A percentile compares a stretch with the other conserved stretches of the same genome.
Conservation (phyloP, 2,888 invertebrate species). For the Lottia gigantea region DNA sequence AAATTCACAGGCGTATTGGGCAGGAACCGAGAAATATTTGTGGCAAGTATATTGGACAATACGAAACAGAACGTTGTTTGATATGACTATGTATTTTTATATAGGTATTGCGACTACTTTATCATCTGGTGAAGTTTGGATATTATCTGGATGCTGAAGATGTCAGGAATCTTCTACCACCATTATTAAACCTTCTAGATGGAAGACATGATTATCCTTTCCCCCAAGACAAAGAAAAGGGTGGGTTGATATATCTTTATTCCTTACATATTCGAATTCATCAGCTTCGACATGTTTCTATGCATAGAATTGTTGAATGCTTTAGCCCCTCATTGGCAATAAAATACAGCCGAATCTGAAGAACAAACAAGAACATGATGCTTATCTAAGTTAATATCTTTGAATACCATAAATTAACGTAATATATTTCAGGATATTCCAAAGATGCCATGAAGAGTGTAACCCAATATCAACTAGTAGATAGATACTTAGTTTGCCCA, state of each 20-base stretch:
- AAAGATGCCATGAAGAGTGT: constrained; percentile 62
- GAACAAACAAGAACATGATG: too few relatives aligned
- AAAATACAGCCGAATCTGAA: too few relatives aligned
- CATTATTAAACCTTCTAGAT: constrained; percentile 64
- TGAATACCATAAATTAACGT: too few relatives aligned
- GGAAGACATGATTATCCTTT: constrained; percentile 66
- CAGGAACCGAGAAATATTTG: too few relatives aligned
- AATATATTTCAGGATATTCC: constrained; percentile 60
- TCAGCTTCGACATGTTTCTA: too few relatives aligned
- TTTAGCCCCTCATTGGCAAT: too few relatives aligned
- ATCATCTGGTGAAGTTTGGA: constrained; percentile 66
- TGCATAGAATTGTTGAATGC: too few relatives aligned
- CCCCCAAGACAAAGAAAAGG: constrained; percentile 57
- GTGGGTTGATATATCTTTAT: constrained; percentile 25
- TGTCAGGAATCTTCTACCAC: constrained; percentile 61
- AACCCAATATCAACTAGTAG: constrained; percentile 49
- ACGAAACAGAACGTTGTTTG: too few relatives aligned
- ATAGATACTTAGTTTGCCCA: constrained; percentile 54
- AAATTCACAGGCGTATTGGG: too few relatives aligned
- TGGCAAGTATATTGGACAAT: too few relatives aligned
- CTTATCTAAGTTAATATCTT: too few relatives aligned
- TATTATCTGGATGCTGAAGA: constrained; percentile 66
- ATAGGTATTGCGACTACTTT: constrained; percentile 64
- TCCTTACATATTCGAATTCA: too few relatives aligned
- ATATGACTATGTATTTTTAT: background rate